Evolutionary conservation across 2,797 vertebrate species (phyloP), one percentile per base, ranked within the genome.

Genomic region (Delichon dasypus): DNA sequence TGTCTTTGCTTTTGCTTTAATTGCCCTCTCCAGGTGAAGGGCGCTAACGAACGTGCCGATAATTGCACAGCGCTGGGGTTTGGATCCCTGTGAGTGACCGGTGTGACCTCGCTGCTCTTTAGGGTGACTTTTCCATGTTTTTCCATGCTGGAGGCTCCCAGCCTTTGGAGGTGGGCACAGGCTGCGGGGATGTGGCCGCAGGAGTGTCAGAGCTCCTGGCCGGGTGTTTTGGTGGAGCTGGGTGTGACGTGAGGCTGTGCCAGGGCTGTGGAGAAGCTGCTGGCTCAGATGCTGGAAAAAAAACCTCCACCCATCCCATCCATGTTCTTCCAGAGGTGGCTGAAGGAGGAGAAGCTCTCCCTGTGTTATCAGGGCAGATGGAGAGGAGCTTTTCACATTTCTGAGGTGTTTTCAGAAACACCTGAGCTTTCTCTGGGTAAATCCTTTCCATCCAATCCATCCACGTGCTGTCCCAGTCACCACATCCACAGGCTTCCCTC

Each of bases 41-140:
- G 53, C 29, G 0, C 58, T 26, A 7, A 7, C 9, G 72, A 45
- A 16, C 13, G 30, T 8, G 55, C 36, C 40, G 7, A 8, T 42
- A 22, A 13, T 45, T 34, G 58, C 29, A 13, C 40, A 40, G 40
- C 40, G 15, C 40, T 12, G 27, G 34, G 30, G 12, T 57, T 82
- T 40, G 77, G 15, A 16, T 18, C 26, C 2, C 0, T 61, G 22
- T 2, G 50, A 22, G 23, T 0, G 26, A 3, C 17, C 0, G 1
- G 2, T 7, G 72, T 17, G 38, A 50, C 76, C 76, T 42, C 1
- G 0, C 25, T 0, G 15, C 21, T 25, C 42, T 34, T 29, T 19
- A 3, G 15, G 50, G 65, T 8, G 1, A 1, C 16, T 61, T 51
- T 36, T 11, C 16, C 18, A 1, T 5, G 38, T 8, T 89, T 45